A percentile compares a stretch with the other conserved stretches of the same genome.
Conservation (phyloP, 2,113 vertebrate genomes). For the Ictidomys tridecemlineatus region DNA sequence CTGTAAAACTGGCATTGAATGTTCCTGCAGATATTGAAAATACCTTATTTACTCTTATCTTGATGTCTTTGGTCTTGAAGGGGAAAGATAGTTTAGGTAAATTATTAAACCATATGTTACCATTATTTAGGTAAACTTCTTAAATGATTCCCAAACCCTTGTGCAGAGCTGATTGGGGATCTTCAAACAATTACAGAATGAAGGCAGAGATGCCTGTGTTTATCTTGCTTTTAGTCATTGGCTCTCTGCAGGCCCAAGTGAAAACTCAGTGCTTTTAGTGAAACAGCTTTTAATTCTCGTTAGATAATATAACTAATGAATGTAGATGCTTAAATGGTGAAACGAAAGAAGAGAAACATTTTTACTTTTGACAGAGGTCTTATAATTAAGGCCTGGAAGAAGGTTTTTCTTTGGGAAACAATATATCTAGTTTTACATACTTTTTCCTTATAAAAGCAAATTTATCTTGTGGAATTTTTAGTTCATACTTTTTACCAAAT, state of each 20-base stretch:
- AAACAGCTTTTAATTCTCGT: not conserved
- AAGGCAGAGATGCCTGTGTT: not conserved
- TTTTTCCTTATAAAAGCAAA: not conserved
- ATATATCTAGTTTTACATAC: not conserved
- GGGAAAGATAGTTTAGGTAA: not conserved
- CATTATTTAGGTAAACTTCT: not conserved
- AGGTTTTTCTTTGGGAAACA: not conserved
- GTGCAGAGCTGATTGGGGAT: not conserved
- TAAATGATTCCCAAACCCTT: not conserved
- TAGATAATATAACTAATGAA: not conserved
- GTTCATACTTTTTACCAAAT: not conserved
- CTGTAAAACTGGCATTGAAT: not conserved
- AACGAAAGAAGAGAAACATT: not conserved
- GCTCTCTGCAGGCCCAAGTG: not conserved
- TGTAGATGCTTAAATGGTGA: not conserved
- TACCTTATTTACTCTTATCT: not conserved
- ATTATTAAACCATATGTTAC: not conserved
- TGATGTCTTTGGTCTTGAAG: not conserved
- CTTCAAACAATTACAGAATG: not conserved
- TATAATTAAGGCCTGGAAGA: not conserved
- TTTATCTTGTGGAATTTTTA: slow-evolving; percentile 64
- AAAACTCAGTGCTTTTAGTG: not conserved
- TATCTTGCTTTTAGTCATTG: not conserved
- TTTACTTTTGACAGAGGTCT: not conserved
- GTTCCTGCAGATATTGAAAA: not conserved